Conservation (phyloP, 2,113 vertebrate genomes). For the Melanotaenia duboulayi region DNA sequence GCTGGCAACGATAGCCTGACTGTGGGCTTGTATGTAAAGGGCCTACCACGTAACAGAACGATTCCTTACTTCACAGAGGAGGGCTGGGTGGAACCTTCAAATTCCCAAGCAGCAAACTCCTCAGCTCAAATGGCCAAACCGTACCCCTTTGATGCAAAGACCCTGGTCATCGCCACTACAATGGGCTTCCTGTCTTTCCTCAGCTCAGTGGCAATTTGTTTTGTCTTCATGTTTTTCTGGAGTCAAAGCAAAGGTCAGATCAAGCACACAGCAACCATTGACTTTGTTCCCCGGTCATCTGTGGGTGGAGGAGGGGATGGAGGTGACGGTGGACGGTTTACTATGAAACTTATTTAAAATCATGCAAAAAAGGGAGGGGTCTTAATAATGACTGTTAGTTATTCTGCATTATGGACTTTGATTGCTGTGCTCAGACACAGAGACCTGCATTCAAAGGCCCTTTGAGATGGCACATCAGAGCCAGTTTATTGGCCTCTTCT, state of each 20-base stretch:
- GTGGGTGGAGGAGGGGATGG: slow-evolving; percentile 79
- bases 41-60: slow-evolving; percentile 77
- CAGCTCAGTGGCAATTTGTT: slow-evolving; percentile 89
- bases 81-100: slow-evolving; percentile 72
- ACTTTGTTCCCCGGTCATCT: slow-evolving; percentile 85
- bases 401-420: slow-evolving; percentile 7
- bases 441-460: slow-evolving; percentile 1
- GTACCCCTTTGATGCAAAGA: slow-evolving; percentile 84
- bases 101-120: slow-evolving; percentile 78
- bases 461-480: slow-evolving; percentile 13
- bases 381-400: slow-evolving; percentile 15
- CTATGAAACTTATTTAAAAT: slow-evolving; percentile 85
- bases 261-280: slow-evolving; percentile 88
- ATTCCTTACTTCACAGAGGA: slow-evolving; percentile 72
- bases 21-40: slow-evolving; percentile 84
- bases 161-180: slow-evolving; percentile 87
- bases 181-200: slow-evolving; percentile 91
- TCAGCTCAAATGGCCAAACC: slow-evolving; percentile 77
- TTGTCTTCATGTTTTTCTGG: slow-evolving; percentile 91
- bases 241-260: slow-evolving; percentile 89
- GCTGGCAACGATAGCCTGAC: slow-evolving; percentile 88
- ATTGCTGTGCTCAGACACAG: slow-evolving; percentile 3
- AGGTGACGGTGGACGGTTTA: slow-evolving; percentile 81
- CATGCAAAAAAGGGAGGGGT: neutral
- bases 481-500: slow-evolving; percentile 26